Evolutionary conservation across 2,888 invertebrate genomes (phyloP), one percentile per base, ranked within the genome.

Genomic region (Scaeva pyrastri): DNA sequence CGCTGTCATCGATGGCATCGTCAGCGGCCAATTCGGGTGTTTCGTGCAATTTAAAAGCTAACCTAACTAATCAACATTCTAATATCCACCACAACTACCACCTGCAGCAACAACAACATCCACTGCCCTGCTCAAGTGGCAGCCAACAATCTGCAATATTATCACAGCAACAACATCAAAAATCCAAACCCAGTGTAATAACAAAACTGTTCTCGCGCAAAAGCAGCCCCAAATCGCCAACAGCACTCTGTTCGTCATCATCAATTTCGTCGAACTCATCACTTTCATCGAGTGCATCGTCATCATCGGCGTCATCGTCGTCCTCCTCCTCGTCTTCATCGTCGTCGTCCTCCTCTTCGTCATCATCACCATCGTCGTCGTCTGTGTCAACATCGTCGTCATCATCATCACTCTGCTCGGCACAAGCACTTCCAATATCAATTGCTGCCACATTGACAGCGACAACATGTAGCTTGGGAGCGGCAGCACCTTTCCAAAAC

Each of bases 151-250:
- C 74, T 58, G 56, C 62, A 66, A 62, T 45, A 52, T 58, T 56
- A 70, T 56, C 66, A 56, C 88, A 87, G 26, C 88, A 88, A 23
- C 87, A 71, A 11, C 84, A 81, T 70, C 88, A 88, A 71, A 92
- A 93, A 90, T 92, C 93, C 87, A 93, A 92, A 88, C 91, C 93
- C 85, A 92, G 91, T 89, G 91, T 91, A 89, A 92, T 93, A 88
- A 91, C 91, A 82, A 92, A 92, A 88, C 92, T 92, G 88, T 92
- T 93, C 88, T 91, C 91, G 87, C 91, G 92, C 83, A 93, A 92
- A 88, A 92, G 92, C 88, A 92, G 92, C 72, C 91, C 92, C 36
- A 92, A 92, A 89, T 92, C 91, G 77, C 92, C 92, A 45, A 90
- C 92, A 62, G 88, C 90, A 64, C 88, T 91, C 71, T 89, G 90